Evolutionary conservation across 2,113 vertebrate species (phyloP), one percentile per base, ranked within the genome.

Genomic region (Clupea harengus): DNA sequence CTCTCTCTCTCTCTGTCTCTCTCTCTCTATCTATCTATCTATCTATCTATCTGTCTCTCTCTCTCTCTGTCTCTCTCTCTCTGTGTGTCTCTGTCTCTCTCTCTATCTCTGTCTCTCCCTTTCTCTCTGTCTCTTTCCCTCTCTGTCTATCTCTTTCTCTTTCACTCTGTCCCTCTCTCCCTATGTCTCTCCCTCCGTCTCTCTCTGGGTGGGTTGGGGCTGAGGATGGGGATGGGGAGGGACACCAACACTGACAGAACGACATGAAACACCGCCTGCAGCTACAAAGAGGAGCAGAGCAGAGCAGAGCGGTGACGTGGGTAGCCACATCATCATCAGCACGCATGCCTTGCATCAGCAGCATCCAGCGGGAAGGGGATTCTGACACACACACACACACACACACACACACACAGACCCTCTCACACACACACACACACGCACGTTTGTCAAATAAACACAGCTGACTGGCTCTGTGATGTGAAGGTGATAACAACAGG

Each of bases 241-340:
- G 32, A 39, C 72, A 15, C 2, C 10, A 5, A 11, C 72, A 39
- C 72, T 78, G 72, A 78, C 25, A 32, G 10, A 78, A 84, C 50
- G 81, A 45, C n/a, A 39, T 44, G 39, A 72, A 81, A 15, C 67
- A 75, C 44, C 9, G 80, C 60, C 87, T 83, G 64, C 82, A 78
- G 72, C 72, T 17, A 39, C 67, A 75, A 25, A 64, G 22, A 18
- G 22, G 67, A 78, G 72, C 32, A 1, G 25, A 25, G 72, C 32
- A 1, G 25, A 25, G 64, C 49, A 15, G 82, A 88, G 6, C 88
- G 64, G 94, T 94, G 94, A 95, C 94, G 95, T 93, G 94, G 94
- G 72, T 88, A 39, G 11, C 3, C 90, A 92, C 91, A 93, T 89
- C 91, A 85, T 9, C 92, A 92, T 89, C 91, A 85, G 25, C 92